Percentiles rank a stretch among this genome's conserved stretches.
These are phyloP conservation scores for Philereme transversata DNA, from an alignment of 2,888 invertebrate species.

Conservation along the genomic window DNA sequence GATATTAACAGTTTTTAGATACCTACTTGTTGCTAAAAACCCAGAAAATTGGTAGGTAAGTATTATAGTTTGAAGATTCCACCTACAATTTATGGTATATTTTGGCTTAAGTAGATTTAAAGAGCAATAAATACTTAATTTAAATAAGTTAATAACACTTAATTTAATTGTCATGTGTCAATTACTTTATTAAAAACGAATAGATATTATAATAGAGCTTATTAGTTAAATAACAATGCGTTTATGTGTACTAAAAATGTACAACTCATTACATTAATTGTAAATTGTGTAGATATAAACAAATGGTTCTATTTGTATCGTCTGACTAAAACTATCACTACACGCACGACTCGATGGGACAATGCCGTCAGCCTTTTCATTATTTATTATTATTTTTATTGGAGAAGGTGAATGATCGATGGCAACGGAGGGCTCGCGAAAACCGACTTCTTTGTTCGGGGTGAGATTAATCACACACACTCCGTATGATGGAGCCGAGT, in stretches of 20 bases:
- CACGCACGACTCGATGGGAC: constrained; percentile 74
- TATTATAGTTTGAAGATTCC: too few relatives aligned
- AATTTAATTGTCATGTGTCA: too few relatives aligned
- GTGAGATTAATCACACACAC: constrained; percentile 76
- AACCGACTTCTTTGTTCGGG: constrained; percentile 76
- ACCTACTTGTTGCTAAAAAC: too few relatives aligned
- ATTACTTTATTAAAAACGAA: too few relatives aligned
- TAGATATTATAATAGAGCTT: too few relatives aligned
- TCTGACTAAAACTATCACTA: constrained; percentile 63
- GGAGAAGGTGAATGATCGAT: constrained; percentile 79
- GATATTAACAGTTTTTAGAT: too few relatives aligned
- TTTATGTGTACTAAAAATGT: too few relatives aligned
- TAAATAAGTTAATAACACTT: constrained; percentile 19
- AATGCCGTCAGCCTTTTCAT: constrained; percentile 65
- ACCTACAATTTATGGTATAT: too few relatives aligned
- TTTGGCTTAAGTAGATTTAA: not conserved
- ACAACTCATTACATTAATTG: too few relatives aligned
- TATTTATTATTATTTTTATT: constrained; percentile 82
- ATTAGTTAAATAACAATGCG: too few relatives aligned
- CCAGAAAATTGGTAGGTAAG: too few relatives aligned
- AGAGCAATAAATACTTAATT: constrained; percentile 11
- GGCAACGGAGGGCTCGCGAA: constrained; percentile 66
- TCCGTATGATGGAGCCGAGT: constrained; percentile 66
- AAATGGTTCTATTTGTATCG: constrained; percentile 5
- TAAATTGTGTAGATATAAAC: too few relatives aligned